A percentile compares a stretch with the other conserved stretches of the same genome.
These are phyloP conservation scores for Clanis bilineata DNA, from an alignment of 2,888 invertebrate species.

Conservation along the genomic window DNA sequence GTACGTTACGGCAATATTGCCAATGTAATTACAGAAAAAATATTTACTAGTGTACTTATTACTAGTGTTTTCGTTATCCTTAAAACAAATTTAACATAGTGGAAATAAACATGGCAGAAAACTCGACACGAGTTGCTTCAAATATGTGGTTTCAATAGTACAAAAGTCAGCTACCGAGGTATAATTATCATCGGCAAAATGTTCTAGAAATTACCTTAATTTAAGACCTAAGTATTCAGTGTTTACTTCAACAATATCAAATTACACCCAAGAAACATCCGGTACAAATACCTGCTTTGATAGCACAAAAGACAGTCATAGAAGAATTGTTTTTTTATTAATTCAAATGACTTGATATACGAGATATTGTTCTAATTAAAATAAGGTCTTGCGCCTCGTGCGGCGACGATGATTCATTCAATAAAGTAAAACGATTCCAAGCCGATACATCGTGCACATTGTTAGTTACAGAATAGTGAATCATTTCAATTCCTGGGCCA, in stretches of 20 bases:
- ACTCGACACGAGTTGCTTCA: no score
- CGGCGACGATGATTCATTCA: slow-evolving; percentile 40
- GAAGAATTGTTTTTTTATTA: slow-evolving; percentile 20
- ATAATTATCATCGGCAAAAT: no score
- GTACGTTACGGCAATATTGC: not conserved
- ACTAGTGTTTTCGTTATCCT: not conserved
- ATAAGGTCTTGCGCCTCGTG: slow-evolving; percentile 8
- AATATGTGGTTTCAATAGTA: no score
- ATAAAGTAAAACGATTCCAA: slow-evolving; percentile 32
- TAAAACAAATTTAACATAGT: not conserved
- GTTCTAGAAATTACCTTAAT: not conserved
- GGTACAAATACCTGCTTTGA: slow-evolving; percentile 41
- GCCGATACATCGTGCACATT: slow-evolving; percentile 45
- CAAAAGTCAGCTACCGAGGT: no score
- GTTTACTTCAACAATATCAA: slow-evolving; percentile 2
- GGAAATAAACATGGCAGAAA: no score
- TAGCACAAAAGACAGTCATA: slow-evolving; percentile 29
- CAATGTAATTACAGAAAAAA: not conserved
- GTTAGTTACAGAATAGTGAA: slow-evolving; percentile 60
- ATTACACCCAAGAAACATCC: slow-evolving; percentile 35
- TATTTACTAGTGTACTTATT: not conserved
- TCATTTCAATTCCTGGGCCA: slow-evolving; percentile 66
- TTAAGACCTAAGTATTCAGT: not conserved
- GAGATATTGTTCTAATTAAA: slow-evolving; percentile 12
- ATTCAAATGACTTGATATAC: slow-evolving; percentile 28